Conservation (phyloP, 2,113 vertebrate genomes). For the Morone chrysops region DNA sequence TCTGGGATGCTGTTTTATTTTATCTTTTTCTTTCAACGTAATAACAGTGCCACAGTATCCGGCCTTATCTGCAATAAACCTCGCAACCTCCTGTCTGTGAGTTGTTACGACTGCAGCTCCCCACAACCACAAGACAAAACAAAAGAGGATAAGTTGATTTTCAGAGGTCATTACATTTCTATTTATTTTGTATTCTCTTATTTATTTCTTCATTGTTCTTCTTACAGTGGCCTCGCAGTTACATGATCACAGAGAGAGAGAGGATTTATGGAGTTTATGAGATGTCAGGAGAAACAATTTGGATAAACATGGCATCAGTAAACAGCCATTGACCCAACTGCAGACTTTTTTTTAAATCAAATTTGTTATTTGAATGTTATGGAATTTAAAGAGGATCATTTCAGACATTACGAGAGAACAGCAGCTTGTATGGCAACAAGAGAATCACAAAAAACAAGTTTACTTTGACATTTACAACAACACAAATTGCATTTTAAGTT, state of each 20-base stretch:
- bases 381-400: not conserved
- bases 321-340: not conserved
- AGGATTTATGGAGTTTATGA: not conserved
- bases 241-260: slow-evolving; percentile 28
- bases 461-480: slow-evolving; percentile 15
- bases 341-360: too few relatives aligned
- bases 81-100: not conserved
- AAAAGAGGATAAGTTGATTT: slow-evolving; percentile 7
- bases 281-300: slow-evolving; percentile 4
- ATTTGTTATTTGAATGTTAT: not conserved
- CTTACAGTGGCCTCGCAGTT: slow-evolving; percentile 27
- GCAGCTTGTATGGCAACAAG: slow-evolving; percentile 11
- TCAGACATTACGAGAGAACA: slow-evolving; percentile 9
- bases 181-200: slow-evolving; percentile 45
- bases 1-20: not conserved
- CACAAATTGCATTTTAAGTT: slow-evolving; percentile 30
- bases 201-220: slow-evolving; percentile 40
- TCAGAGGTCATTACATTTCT: slow-evolving; percentile 48
- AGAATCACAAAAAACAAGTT: slow-evolving; percentile 22
- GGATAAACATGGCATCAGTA: slow-evolving; percentile 2
- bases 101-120: not conserved
- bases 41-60: not conserved
- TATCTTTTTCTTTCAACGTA: not conserved
- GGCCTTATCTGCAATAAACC: slow-evolving; percentile 4
- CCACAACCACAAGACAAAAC: slow-evolving; percentile 8